Evolutionary conservation across 2,888 invertebrate genomes (phyloP).

Genomic region (Tachina grossa): DNA sequence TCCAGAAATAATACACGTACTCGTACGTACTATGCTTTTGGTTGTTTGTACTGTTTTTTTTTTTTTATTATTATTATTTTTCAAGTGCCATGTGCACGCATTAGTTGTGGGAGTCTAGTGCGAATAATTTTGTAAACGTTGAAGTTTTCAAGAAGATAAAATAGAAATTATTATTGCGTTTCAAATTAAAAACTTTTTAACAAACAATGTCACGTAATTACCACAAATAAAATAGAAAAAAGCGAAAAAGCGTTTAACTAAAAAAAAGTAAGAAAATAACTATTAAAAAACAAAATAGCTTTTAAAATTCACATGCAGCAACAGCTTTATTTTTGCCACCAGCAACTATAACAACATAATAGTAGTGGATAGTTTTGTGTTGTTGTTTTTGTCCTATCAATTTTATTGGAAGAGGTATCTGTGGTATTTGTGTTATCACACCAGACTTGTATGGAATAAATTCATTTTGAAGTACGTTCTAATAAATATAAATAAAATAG

Average conservation of each 20-base stretch:
- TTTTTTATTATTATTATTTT: neutral
- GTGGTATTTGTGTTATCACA: conserved; percentile 24
- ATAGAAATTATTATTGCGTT: conserved; percentile 58
- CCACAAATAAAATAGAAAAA: conserved; percentile 58
- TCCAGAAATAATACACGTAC: conserved; percentile 33
- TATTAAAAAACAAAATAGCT: conserved; percentile 22
- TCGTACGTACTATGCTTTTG: neutral
- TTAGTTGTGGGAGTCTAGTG: conserved; percentile 39
- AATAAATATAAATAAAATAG: neutral
- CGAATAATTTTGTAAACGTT: conserved; percentile 29
- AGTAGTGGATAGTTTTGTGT: neutral
- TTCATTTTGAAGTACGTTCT: neutral
- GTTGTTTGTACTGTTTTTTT: neutral
- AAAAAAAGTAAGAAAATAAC: conserved; percentile 7
- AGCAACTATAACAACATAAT: neutral
- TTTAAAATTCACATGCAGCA: conserved; percentile 51
- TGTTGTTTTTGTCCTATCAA: neutral
- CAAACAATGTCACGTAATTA: conserved; percentile 71
- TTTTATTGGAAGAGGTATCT: conserved; percentile 29
- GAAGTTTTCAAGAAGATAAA: conserved; percentile 59
- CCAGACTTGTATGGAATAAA: neutral
- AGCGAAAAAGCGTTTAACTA: conserved; percentile 7
- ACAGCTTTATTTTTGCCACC: conserved; percentile 26
- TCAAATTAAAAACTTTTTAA: conserved; percentile 62
- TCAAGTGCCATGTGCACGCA: conserved; percentile 27